Percentiles rank a stretch among this genome's conserved stretches.
phyloP scores from a whole-genome alignment of 1,140 invertebrate genomes.

The Hormaphis cornu region DNA sequence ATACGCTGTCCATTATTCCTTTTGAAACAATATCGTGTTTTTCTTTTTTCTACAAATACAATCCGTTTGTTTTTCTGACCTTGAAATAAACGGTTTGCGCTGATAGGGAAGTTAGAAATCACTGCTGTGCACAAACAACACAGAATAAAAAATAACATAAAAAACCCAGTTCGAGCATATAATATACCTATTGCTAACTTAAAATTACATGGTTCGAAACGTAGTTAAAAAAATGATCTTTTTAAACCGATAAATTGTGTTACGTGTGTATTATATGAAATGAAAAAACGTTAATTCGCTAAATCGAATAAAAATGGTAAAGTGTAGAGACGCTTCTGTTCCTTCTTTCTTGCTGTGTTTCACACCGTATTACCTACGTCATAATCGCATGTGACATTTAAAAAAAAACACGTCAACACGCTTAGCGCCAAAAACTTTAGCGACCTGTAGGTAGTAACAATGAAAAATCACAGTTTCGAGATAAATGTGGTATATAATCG shows the following conservation, averaged over 20 bases:
- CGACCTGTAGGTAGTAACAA: too few relatives aligned
- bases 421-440: too few relatives aligned
- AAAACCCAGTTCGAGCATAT: neutral
- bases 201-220: neutral
- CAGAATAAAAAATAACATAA: neutral
- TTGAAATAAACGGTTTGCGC: neutral
- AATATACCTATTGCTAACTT: too few relatives aligned
- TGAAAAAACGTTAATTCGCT: neutral
- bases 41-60: neutral
- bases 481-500: too few relatives aligned
- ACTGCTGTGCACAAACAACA: neutral
- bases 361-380: too few relatives aligned
- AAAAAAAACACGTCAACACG: too few relatives aligned
- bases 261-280: neutral
- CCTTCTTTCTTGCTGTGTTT: too few relatives aligned
- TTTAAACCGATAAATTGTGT: neutral
- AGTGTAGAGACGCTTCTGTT: too few relatives aligned
- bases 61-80: neutral
- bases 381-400: too few relatives aligned
- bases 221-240: neutral
- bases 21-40: neutral
- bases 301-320: neutral
- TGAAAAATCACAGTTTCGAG: too few relatives aligned
- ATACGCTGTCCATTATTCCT: too few relatives aligned
- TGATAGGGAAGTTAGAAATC: neutral